Percentiles rank a stretch among this genome's conserved stretches.
These are phyloP conservation scores for Chrysopa pallens DNA, from an alignment of 1,140 invertebrate genomes.

Conservation along the genomic window DNA sequence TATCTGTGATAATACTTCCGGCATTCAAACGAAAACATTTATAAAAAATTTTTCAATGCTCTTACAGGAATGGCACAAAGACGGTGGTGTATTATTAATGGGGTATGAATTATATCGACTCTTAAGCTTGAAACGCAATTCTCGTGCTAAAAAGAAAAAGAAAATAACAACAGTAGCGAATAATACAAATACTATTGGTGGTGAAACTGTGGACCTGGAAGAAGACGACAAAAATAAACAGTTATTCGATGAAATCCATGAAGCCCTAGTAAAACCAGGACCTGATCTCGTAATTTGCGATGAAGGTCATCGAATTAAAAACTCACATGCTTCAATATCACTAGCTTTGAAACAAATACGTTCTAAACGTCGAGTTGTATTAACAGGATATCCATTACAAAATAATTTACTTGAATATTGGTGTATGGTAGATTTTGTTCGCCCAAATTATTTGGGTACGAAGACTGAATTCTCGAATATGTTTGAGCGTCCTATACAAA, in stretches of 20 bases:
- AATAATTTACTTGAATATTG: constrained; percentile 93
- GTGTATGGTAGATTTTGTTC: constrained; percentile 93
- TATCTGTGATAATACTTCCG: too few species aligned
- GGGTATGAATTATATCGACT: constrained; percentile 94
- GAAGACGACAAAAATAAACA: constrained; percentile 69
- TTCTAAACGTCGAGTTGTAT: constrained; percentile 73
- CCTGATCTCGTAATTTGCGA: constrained; percentile 92
- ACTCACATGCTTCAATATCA: constrained; percentile 84
- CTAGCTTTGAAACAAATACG: constrained; percentile 80
- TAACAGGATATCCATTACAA: constrained; percentile 93
- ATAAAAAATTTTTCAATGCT: too few species aligned
- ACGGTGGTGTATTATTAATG: constrained; percentile 87
- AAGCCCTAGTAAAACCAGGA: constrained; percentile 74
- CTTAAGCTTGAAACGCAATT: constrained; percentile 59
- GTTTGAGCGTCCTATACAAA: constrained; percentile 90
- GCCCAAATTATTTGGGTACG: constrained; percentile 81
- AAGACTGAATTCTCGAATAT: constrained; percentile 90
- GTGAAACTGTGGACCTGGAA: constrained; percentile 26
- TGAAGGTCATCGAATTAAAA: constrained; percentile 93
- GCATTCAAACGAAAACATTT: too few species aligned
- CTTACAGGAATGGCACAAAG: constrained; percentile 62
- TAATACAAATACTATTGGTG: neutral
- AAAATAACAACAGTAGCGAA: constrained; percentile 10
- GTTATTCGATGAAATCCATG: constrained; percentile 69
- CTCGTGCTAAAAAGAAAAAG: constrained; percentile 35